Conservation (phyloP, 2,113 vertebrate genomes). For the Mesitornis unicolor region DNA sequence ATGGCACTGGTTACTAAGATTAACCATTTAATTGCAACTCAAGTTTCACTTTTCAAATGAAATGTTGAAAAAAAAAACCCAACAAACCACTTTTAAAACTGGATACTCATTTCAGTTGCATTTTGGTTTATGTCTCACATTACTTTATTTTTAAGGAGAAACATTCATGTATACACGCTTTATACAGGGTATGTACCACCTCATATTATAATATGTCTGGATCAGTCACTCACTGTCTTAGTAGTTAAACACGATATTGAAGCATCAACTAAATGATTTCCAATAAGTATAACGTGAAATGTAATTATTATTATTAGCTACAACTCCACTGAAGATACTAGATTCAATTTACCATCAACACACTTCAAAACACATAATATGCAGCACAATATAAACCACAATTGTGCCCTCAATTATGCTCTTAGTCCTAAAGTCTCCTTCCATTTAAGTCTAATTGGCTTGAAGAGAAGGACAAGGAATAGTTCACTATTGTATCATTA, state of each 20-base stretch:
- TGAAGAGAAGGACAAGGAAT: not conserved
- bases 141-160: not conserved
- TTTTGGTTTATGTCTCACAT: not conserved
- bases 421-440: not conserved
- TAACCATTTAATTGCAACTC: not conserved
- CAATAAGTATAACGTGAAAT: not conserved
- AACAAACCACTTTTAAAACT: not conserved
- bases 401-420: not conserved
- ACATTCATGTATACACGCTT: not conserved
- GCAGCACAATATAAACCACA: not conserved
- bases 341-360: not conserved
- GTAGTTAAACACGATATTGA: not conserved
- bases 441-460: not conserved
- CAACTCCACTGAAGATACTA: not conserved
- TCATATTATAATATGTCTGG: not conserved
- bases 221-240: not conserved
- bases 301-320: not conserved
- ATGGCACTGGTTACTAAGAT: not conserved
- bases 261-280: not conserved
- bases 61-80: accelerated
- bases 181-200: not conserved
- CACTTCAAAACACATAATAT: not conserved
- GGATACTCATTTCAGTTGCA: not conserved
- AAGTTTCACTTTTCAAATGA: not conserved
- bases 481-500: not conserved